phyloP scores from a whole-genome alignment of 2,888 invertebrate genomes.

The Melanophora roralis region DNA sequence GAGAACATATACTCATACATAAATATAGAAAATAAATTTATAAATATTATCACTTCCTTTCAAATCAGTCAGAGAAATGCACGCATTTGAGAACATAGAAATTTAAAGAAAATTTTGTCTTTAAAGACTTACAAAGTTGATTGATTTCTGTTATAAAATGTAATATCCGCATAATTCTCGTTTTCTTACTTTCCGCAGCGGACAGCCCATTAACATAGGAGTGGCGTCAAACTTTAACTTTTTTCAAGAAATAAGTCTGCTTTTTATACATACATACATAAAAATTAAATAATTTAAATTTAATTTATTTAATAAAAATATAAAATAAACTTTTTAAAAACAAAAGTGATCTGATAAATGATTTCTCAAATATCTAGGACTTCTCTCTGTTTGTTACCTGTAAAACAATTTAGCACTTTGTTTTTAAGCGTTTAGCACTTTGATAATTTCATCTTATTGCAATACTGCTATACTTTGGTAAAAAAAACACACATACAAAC shows the following conservation, averaged over 20 bases:
- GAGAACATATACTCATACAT: conserved; percentile 1
- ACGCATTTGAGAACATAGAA: neutral
- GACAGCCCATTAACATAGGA: neutral
- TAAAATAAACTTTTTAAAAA: too few species aligned
- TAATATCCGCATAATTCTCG: conserved; percentile 54
- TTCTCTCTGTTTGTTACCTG: too few species aligned
- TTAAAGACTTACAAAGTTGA: conserved; percentile 41
- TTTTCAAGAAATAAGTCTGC: neutral
- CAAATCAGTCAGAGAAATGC: conserved; percentile 9
- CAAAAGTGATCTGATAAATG: too few species aligned
- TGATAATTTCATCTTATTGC: too few species aligned
- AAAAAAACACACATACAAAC: too few species aligned
- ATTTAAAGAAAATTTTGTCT: conserved; percentile 4
- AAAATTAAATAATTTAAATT: too few species aligned
- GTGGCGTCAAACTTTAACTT: too few species aligned
- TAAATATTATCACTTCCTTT: conserved; percentile 26
- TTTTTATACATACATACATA: neutral
- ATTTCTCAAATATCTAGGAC: too few species aligned
- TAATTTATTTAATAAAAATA: too few species aligned
- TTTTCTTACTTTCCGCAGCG: conserved; percentile 11
- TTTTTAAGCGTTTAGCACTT: too few species aligned
- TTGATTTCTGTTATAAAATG: conserved; percentile 52
- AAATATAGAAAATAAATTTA: conserved; percentile 6
- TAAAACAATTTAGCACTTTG: too few species aligned
- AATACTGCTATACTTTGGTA: too few species aligned